A percentile compares a stretch with the other conserved stretches of the same genome.
These are phyloP conservation scores for Ardeotis arabs DNA, from an alignment of 2,113 vertebrate species.

Conservation along the genomic window DNA sequence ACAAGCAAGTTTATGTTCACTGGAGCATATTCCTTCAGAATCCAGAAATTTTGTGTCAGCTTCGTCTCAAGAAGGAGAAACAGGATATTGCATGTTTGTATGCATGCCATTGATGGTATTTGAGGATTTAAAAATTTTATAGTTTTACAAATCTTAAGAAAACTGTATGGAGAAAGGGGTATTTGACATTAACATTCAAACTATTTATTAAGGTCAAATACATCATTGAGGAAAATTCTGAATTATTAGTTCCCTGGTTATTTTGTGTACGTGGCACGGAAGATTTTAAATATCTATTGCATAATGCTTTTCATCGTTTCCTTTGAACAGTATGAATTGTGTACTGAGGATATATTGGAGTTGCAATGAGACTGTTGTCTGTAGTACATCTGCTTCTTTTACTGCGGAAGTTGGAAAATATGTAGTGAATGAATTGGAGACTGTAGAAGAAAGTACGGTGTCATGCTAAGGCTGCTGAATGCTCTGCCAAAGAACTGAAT, in stretches of 20 bases:
- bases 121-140: neutral
- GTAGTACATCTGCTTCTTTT: neutral
- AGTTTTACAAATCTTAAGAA: neutral
- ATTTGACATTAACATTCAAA: neutral
- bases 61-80: neutral
- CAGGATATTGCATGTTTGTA: neutral
- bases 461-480: neutral
- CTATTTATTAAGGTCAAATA: neutral
- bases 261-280: neutral
- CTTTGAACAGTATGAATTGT: neutral
- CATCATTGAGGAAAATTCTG: neutral
- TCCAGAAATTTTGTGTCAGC: neutral
- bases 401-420: conserved; percentile 21
- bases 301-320: neutral
- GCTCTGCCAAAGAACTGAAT: neutral
- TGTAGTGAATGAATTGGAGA: neutral
- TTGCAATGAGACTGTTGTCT: neutral
- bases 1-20: neutral
- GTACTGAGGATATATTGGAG: neutral
- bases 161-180: neutral
- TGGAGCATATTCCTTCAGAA: neutral
- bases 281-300: neutral
- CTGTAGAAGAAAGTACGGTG: neutral
- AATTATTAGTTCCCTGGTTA: neutral
- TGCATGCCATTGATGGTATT: neutral